These are phyloP conservation scores for Eurosta solidaginis DNA, from an alignment of 1,140 invertebrate species.

Conservation along the genomic window DNA sequence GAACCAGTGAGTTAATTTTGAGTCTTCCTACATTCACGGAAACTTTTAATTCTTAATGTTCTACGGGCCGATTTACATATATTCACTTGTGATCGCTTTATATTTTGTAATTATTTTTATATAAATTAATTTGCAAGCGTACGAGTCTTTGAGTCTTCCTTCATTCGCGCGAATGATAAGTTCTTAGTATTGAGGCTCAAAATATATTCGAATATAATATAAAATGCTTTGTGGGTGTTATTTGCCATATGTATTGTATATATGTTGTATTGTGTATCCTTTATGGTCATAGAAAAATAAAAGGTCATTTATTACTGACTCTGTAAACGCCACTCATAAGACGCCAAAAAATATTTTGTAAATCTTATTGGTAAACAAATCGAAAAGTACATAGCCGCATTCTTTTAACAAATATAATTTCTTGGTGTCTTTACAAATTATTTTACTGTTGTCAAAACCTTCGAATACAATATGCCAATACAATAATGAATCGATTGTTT, in stretches of 20 bases:
- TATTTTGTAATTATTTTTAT: no score
- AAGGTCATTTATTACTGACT: slow-evolving; percentile 36
- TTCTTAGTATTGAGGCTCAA: no score
- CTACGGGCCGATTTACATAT: no score
- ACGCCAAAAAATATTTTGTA: slow-evolving; percentile 26
- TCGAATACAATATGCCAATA: neutral
- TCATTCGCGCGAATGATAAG: no score
- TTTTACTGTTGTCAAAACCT: neutral
- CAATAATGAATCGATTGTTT: slow-evolving; percentile 12
- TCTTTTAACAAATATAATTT: slow-evolving; percentile 24
- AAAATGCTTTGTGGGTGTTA: neutral
- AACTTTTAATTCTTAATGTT: no score
- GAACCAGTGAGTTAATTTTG: no score
- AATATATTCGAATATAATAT: no score
- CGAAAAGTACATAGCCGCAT: neutral
- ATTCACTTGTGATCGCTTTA: no score
- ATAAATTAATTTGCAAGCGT: no score
- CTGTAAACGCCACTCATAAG: slow-evolving; percentile 15
- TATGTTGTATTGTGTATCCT: neutral
- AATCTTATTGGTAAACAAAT: slow-evolving; percentile 29
- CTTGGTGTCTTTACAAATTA: neutral
- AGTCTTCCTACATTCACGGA: no score
- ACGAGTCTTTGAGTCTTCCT: no score
- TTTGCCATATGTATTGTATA: neutral
- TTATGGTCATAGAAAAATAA: slow-evolving; percentile 7